Conservation (phyloP, 2,797 vertebrate species). For the Florisuga fusca region DNA sequence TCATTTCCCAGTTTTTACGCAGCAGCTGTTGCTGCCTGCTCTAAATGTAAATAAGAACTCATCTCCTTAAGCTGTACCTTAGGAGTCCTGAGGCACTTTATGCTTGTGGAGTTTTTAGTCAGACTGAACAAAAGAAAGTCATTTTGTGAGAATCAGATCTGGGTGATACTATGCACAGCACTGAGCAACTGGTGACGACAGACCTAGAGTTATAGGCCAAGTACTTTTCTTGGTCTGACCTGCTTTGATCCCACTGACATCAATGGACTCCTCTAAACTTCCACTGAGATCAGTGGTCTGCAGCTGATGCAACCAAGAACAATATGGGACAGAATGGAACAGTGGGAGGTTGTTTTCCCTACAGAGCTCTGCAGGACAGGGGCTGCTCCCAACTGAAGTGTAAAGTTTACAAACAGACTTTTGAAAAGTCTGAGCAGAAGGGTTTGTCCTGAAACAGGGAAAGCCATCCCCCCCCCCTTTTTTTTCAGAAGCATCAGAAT, state of each 20-base stretch:
- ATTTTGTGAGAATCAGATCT: neutral
- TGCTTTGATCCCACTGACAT: slow-evolving; percentile 42
- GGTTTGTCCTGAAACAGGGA: neutral
- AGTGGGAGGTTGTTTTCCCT: neutral
- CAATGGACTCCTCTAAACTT: slow-evolving; percentile 18
- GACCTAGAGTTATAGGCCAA: neutral
- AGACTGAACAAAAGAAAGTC: neutral
- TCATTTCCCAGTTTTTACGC: neutral
- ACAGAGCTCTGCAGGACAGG: neutral
- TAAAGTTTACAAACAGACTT: neutral
- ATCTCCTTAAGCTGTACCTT: neutral
- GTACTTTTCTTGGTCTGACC: slow-evolving; percentile 22
- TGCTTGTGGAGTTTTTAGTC: neutral
- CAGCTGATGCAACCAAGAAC: slow-evolving; percentile 16
- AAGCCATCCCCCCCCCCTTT: neutral
- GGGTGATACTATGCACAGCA: neutral
- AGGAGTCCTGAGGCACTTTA: neutral
- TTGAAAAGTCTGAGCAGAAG: neutral
- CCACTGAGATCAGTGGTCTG: neutral
- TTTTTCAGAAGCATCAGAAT: neutral
- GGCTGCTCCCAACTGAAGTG: neutral
- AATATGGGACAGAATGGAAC: neutral
- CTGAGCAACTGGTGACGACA: neutral
- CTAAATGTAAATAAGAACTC: neutral
- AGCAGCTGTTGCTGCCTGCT: neutral